These are phyloP conservation scores for Tenrec ecaudatus DNA, from an alignment of 2,113 vertebrate genomes.

Conservation along the genomic window DNA sequence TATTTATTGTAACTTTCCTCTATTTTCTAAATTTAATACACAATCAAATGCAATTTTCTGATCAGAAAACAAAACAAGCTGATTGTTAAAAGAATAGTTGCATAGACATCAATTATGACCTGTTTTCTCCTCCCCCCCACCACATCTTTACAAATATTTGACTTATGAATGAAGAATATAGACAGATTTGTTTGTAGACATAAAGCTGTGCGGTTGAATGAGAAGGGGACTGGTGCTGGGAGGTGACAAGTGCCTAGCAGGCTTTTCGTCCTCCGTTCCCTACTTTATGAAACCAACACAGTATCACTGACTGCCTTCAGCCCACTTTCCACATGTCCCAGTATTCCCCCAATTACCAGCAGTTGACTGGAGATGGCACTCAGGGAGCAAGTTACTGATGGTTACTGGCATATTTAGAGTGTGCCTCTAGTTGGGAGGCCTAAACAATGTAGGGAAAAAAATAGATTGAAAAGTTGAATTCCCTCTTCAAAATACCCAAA, in stretches of 20 bases:
- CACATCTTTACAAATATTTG: neutral
- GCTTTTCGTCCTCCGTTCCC: neutral
- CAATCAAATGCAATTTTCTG: neutral
- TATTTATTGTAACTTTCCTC: constrained; percentile 4
- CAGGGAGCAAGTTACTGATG: neutral
- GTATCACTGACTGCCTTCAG: neutral
- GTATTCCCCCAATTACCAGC: neutral
- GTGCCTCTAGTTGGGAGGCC: neutral
- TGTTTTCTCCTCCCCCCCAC: neutral
- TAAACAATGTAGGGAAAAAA: neutral
- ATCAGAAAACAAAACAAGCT: constrained; percentile 21
- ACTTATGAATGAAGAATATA: neutral
- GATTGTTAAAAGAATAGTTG: neutral
- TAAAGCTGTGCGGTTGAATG: neutral
- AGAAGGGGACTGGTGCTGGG: neutral
- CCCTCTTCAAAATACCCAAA: neutral
- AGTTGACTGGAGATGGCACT: neutral
- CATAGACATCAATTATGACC: neutral
- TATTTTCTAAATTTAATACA: constrained; percentile 22
- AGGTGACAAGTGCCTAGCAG: neutral
- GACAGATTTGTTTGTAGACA: neutral
- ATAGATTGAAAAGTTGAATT: neutral
- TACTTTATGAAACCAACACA: neutral
- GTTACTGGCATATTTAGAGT: neutral
- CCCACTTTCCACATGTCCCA: neutral